Evolutionary conservation across 2,113 vertebrate genomes (phyloP).

Genomic region (Antidorcas marsupialis): DNA sequence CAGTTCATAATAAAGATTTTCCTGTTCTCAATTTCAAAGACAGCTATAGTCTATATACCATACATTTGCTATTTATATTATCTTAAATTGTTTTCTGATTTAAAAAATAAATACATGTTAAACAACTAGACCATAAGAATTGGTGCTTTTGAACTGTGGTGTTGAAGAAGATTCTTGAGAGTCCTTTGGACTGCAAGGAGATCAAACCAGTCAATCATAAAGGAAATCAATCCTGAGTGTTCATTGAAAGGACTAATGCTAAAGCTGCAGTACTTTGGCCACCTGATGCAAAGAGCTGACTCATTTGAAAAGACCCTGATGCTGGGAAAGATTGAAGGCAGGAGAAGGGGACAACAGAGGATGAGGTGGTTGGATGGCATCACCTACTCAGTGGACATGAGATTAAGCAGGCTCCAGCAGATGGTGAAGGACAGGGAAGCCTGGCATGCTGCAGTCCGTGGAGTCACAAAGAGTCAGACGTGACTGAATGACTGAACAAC

Average conservation of each 20-base stretch:
- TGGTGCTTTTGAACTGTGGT: background rate
- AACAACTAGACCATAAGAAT: background rate
- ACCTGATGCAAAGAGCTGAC: background rate
- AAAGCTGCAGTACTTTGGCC: background rate
- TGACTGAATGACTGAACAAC: background rate
- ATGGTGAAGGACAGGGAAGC: background rate
- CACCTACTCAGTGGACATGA: background rate
- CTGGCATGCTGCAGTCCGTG: background rate
- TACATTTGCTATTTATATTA: slow-evolving; percentile 23
- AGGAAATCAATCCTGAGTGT: background rate
- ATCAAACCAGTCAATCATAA: background rate
- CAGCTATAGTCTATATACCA: background rate
- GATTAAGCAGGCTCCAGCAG: background rate
- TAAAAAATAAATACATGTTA: background rate
- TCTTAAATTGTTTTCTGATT: background rate
- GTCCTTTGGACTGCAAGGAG: background rate
- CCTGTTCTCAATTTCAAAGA: background rate
- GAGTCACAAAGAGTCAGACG: background rate
- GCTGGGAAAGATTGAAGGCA: background rate
- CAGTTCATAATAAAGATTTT: background rate
- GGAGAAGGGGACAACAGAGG: background rate
- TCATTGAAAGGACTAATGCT: background rate
- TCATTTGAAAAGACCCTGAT: background rate
- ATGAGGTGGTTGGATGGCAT: background rate
- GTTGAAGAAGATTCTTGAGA: background rate